Conservation (phyloP, 2,797 vertebrate genomes). For the Morelia viridis region DNA sequence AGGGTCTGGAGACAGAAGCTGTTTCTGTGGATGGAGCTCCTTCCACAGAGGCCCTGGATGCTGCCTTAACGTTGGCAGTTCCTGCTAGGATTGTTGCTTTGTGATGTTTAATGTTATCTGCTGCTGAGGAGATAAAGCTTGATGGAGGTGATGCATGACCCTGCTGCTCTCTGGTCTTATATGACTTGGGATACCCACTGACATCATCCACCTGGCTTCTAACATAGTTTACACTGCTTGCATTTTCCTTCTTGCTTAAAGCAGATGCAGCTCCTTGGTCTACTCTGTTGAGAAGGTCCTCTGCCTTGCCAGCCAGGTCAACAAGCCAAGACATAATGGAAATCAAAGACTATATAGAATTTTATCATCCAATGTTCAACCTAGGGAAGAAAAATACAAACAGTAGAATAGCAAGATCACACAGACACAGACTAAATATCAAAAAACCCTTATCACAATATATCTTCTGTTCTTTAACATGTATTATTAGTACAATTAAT, state of each 20-base stretch:
- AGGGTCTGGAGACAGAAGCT: constrained; percentile 68
- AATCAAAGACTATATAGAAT: constrained; percentile 26
- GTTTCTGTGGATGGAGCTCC: constrained; percentile 64
- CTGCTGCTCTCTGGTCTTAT: constrained; percentile 62
- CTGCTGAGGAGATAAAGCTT: constrained; percentile 83
- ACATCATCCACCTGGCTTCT: constrained; percentile 61
- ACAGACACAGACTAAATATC: not conserved
- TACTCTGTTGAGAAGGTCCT: constrained; percentile 93
- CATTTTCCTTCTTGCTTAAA: constrained; percentile 78
- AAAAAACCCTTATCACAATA: not conserved
- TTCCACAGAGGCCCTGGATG: constrained; percentile 54
- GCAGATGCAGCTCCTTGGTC: constrained; percentile 95
- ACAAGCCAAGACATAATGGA: constrained; percentile 92
- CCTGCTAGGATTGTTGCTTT: constrained; percentile 81
- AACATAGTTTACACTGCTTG: constrained; percentile 48
- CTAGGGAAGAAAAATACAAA: constrained; percentile 46
- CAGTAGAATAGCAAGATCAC: not conserved
- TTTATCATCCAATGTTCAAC: constrained; percentile 24
- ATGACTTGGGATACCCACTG: constrained; percentile 66
- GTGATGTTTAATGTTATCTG: constrained; percentile 87
- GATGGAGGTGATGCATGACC: constrained; percentile 67
- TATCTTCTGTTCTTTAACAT: not conserved
- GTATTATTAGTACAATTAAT: not conserved
- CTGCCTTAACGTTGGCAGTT: constrained; percentile 76
- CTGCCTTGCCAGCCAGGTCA: constrained; percentile 92